Evolutionary conservation across 2,888 invertebrate species (phyloP).

Genomic region (Carabus problematicus): DNA sequence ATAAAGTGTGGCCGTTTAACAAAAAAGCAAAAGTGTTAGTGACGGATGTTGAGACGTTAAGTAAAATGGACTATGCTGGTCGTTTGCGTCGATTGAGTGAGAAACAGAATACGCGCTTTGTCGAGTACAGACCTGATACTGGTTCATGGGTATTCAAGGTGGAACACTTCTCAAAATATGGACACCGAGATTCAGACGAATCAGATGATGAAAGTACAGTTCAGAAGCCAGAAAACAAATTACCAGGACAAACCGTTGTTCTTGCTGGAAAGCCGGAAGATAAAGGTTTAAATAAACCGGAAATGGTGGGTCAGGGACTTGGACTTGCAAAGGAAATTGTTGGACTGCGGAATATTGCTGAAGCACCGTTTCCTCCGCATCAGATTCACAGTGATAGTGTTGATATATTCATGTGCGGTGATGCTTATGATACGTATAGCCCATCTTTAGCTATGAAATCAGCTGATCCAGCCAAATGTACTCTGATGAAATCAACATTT

Average conservation of each 20-base stretch:
- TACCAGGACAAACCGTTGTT: neutral
- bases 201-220: conserved; percentile 64
- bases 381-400: too few species aligned
- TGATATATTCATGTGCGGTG: neutral
- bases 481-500: conserved; percentile 31
- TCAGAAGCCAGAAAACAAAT: neutral
- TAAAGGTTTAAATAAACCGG: too few species aligned
- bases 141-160: conserved; percentile 98
- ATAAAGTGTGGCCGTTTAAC: conserved; percentile 93
- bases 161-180: conserved; percentile 95
- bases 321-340: too few species aligned
- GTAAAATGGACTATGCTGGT: conserved; percentile 83
- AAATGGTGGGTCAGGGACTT: too few species aligned
- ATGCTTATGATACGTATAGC: conserved; percentile 1
- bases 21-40: conserved; percentile 81
- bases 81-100: conserved; percentile 84
- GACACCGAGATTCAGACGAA: conserved; percentile 84
- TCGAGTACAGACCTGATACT: conserved; percentile 93
- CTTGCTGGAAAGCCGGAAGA: too few species aligned
- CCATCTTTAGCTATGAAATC: neutral
- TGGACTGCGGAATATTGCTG: too few species aligned
- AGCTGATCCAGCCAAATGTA: conserved; percentile 13
- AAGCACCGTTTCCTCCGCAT: too few species aligned
- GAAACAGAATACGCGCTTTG: conserved; percentile 88
- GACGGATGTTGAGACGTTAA: conserved; percentile 77